Percentiles rank a stretch among this genome's conserved stretches.
Conservation (phyloP, 2,797 vertebrate genomes). For the Enteromius radiatus region DNA sequence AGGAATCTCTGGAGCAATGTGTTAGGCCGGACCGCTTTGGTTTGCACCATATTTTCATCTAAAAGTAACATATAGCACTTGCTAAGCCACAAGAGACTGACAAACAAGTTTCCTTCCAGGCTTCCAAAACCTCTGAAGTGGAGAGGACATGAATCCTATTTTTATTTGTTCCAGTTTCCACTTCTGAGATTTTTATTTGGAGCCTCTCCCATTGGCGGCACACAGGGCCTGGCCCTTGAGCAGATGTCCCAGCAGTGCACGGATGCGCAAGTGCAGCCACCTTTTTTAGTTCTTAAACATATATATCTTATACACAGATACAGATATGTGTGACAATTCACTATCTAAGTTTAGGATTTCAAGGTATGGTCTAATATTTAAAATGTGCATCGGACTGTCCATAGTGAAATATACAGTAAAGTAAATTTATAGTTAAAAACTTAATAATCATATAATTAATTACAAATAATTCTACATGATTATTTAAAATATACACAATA, state of each 20-base stretch:
- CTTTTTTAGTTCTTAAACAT: not conserved
- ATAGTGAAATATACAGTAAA: not conserved
- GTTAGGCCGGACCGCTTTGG: slow-evolving; percentile 37
- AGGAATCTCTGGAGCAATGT: slow-evolving; percentile 23
- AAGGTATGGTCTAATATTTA: not conserved
- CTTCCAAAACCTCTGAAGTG: slow-evolving; percentile 58
- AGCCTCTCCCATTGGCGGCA: slow-evolving; percentile 62
- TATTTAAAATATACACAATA: not conserved
- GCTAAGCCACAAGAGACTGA: slow-evolving; percentile 53
- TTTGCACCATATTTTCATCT: slow-evolving; percentile 51
- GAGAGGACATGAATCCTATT: slow-evolving; percentile 64
- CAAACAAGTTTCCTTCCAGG: slow-evolving; percentile 56
- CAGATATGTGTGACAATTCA: not conserved
- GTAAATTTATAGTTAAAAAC: too few species aligned
- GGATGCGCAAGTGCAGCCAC: slow-evolving; percentile 43
- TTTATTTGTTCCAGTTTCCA: slow-evolving; percentile 68
- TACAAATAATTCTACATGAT: too few species aligned
- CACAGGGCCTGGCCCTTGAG: slow-evolving; percentile 59
- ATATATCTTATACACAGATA: slow-evolving; percentile 12
- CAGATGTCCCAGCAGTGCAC: slow-evolving; percentile 63
- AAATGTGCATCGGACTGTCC: not conserved
- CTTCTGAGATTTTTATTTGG: slow-evolving; percentile 66
- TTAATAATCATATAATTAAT: too few species aligned
- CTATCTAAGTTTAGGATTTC: not conserved
- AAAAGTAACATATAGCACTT: slow-evolving; percentile 56